These are phyloP conservation scores for Epirrita christyi DNA, from an alignment of 2,888 invertebrate species.

Conservation along the genomic window DNA sequence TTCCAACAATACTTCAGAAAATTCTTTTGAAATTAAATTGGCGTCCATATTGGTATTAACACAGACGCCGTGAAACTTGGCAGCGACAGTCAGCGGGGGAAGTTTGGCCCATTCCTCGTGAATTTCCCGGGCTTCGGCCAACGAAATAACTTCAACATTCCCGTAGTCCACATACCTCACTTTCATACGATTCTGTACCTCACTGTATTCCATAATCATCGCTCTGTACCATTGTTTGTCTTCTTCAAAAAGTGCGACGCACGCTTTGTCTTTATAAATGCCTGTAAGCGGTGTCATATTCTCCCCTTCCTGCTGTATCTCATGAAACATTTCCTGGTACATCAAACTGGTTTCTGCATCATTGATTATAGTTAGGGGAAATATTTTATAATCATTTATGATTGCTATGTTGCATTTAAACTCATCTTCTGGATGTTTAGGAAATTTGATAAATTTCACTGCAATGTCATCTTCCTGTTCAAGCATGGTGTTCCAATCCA, in stretches of 20 bases:
- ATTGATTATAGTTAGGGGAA: slow-evolving; percentile 67
- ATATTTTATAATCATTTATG: slow-evolving; percentile 57
- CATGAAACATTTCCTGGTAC: slow-evolving; percentile 76
- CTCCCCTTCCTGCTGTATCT: slow-evolving; percentile 74
- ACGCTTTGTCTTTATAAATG: slow-evolving; percentile 81
- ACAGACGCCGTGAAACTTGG: slow-evolving; percentile 68
- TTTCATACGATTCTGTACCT: slow-evolving; percentile 71
- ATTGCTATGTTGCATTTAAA: slow-evolving; percentile 64
- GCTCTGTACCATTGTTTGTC: slow-evolving; percentile 91
- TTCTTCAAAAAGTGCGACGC: slow-evolving; percentile 85
- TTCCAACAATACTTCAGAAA: slow-evolving; percentile 57
- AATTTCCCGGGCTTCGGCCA: slow-evolving; percentile 76
- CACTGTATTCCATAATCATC: slow-evolving; percentile 80
- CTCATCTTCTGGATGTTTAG: slow-evolving; percentile 46
- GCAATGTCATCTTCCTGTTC: slow-evolving; percentile 54
- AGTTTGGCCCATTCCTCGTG: slow-evolving; percentile 74
- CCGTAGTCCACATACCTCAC: slow-evolving; percentile 92
- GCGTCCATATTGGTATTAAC: slow-evolving; percentile 61
- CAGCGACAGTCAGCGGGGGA: slow-evolving; percentile 81
- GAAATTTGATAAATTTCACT: slow-evolving; percentile 51
- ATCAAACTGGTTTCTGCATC: slow-evolving; percentile 65
- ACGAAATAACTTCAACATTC: slow-evolving; percentile 83
- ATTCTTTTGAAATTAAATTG: slow-evolving; percentile 56
- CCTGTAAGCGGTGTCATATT: slow-evolving; percentile 71
- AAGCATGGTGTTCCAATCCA: slow-evolving; percentile 65